phyloP scores from a whole-genome alignment of 2,113 vertebrate genomes.

The Psilopsiagon aymara region DNA sequence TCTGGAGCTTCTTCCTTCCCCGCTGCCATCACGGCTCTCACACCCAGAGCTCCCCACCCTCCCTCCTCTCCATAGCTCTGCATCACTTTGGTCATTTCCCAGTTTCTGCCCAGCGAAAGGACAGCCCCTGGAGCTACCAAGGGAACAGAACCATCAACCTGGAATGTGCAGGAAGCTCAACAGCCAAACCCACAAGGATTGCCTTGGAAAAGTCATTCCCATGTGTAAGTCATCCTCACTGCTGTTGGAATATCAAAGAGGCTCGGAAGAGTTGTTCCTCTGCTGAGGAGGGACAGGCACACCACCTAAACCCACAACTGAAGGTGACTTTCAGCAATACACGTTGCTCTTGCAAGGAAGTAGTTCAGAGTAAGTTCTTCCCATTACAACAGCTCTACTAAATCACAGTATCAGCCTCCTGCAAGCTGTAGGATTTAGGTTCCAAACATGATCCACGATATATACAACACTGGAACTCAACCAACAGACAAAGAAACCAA shows the following conservation, averaged over 20 bases:
- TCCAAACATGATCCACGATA: neutral
- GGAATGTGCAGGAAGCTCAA: rapidly evolving
- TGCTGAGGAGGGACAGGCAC: too few relatives aligned
- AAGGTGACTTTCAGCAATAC: neutral
- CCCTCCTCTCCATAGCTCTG: neutral
- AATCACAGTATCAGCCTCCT: neutral
- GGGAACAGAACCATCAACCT: neutral
- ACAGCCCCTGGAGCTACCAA: neutral
- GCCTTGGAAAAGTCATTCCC: neutral
- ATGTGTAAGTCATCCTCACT: too few relatives aligned
- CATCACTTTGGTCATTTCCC: neutral
- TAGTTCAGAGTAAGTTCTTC: neutral
- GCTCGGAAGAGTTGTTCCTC: neutral
- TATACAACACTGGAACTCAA: neutral
- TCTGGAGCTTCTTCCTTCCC: neutral
- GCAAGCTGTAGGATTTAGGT: neutral
- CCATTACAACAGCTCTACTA: neutral
- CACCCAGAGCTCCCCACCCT: neutral
- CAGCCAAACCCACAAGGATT: neutral
- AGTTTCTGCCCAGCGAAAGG: neutral
- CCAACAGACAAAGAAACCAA: neutral
- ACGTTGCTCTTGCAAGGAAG: neutral
- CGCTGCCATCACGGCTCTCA: rapidly evolving
- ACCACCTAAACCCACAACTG: neutral
- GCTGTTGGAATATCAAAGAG: rapidly evolving